These are phyloP conservation scores for Acrocephalus kingi DNA, from an alignment of 2,113 vertebrate genomes.

Conservation along the genomic window DNA sequence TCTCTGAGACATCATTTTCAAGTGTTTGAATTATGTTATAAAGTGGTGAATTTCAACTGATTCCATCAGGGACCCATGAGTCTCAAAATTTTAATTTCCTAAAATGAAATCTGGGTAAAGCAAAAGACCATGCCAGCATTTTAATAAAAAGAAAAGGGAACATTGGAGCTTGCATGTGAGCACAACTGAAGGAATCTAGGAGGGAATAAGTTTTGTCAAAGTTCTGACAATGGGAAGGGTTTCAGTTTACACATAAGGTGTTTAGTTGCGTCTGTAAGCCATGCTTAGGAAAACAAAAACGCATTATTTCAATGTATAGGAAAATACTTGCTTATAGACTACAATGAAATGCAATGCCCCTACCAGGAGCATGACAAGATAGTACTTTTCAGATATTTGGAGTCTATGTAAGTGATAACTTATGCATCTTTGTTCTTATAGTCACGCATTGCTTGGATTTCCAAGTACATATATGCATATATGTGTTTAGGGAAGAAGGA, in stretches of 20 bases:
- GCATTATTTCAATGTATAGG: neutral
- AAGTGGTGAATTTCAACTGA: neutral
- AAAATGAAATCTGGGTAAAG: neutral
- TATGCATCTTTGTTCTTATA: neutral
- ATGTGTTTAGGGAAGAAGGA: neutral
- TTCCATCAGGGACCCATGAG: neutral
- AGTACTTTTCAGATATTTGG: neutral
- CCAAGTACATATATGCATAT: neutral
- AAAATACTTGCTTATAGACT: neutral
- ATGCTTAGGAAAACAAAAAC: neutral
- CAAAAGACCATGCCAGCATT: neutral
- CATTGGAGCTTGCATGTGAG: neutral
- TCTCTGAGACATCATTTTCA: neutral
- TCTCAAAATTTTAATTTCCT: neutral
- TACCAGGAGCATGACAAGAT: neutral
- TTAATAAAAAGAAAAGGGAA: neutral
- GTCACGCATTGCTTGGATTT: neutral
- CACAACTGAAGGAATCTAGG: neutral
- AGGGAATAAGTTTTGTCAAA: neutral
- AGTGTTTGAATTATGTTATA: neutral
- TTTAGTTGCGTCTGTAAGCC: neutral
- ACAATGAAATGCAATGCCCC: neutral
- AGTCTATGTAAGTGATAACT: neutral
- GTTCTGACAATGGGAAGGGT: neutral
- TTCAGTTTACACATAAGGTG: neutral